These are phyloP conservation scores for Lumbricus terrestris DNA, from an alignment of 2,888 invertebrate species.

Conservation along the genomic window DNA sequence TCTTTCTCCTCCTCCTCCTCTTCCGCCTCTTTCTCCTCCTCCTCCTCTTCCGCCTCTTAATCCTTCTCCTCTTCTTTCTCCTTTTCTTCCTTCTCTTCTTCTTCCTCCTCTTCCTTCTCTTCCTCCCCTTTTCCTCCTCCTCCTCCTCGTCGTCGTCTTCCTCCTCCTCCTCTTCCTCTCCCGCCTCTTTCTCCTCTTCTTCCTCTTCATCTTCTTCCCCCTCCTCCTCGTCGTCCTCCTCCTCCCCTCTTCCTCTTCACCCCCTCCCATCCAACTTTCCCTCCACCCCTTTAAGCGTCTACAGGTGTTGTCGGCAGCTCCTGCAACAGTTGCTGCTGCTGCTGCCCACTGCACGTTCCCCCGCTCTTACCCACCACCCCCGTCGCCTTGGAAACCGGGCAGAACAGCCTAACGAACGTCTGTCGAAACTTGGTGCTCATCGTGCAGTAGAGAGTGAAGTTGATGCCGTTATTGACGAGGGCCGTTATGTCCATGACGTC, in stretches of 20 bases:
- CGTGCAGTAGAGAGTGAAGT: conserved; percentile 87
- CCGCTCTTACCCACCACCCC: not conserved
- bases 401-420: conserved; percentile 52
- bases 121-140: not conserved
- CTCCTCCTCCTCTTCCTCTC: not conserved
- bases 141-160: not conserved
- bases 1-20: not conserved
- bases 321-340: not conserved
- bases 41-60: not conserved
- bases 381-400: not conserved
- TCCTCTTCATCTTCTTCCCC: not conserved
- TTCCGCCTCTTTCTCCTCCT: no score
- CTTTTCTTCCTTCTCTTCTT: not conserved
- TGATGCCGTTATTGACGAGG: conserved; percentile 84
- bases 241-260: conserved; percentile 9
- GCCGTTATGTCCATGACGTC: conserved; percentile 89
- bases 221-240: not conserved
- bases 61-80: not conserved
- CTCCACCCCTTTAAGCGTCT: not conserved
- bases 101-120: not conserved
- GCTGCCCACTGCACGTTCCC: not conserved
- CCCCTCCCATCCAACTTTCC: not conserved
- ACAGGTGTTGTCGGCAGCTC: not conserved
- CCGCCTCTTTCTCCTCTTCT: not conserved
- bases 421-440: conserved; percentile 88